Conservation (phyloP, 2,113 vertebrate species). For the Gymnocephalus cernua region DNA sequence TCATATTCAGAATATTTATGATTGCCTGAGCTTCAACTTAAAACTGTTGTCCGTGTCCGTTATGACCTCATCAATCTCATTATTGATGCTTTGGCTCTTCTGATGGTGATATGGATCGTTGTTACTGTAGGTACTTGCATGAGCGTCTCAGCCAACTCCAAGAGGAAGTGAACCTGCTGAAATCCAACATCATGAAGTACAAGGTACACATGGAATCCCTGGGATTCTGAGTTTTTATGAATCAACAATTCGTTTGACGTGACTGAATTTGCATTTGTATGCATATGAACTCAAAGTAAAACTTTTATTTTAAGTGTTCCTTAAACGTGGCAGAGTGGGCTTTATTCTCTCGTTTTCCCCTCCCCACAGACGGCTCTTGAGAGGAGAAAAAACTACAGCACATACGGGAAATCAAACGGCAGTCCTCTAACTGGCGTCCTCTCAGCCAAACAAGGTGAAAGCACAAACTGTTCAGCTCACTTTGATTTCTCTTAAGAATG, state of each 20-base stretch:
- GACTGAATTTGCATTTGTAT: not conserved
- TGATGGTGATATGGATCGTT: not conserved
- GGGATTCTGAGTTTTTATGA: not conserved
- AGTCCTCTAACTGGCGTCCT: constrained; percentile 93
- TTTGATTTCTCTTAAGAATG: constrained; percentile 13
- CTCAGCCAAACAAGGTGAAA: constrained; percentile 95
- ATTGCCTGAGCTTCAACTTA: not conserved
- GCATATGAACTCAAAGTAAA: not conserved
- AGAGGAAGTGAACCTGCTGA: constrained; percentile 94
- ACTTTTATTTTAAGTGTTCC: not conserved
- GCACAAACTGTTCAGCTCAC: constrained; percentile 21
- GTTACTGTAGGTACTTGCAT: constrained; percentile 88
- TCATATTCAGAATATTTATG: not conserved
- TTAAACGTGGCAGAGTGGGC: not conserved
- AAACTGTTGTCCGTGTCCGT: not conserved
- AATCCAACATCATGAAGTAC: constrained; percentile 95
- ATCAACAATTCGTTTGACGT: not conserved
- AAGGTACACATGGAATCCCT: constrained; percentile 79
- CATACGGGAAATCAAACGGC: constrained; percentile 87
- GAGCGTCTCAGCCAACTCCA: constrained; percentile 95
- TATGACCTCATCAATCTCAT: not conserved
- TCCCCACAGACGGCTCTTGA: constrained; percentile 91
- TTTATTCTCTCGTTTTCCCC: not conserved
- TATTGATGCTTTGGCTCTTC: not conserved
- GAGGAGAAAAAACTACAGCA: constrained; percentile 90